Evolutionary conservation across 1,140 invertebrate species (phyloP).

Genomic region (Drosophila auraria): DNA sequence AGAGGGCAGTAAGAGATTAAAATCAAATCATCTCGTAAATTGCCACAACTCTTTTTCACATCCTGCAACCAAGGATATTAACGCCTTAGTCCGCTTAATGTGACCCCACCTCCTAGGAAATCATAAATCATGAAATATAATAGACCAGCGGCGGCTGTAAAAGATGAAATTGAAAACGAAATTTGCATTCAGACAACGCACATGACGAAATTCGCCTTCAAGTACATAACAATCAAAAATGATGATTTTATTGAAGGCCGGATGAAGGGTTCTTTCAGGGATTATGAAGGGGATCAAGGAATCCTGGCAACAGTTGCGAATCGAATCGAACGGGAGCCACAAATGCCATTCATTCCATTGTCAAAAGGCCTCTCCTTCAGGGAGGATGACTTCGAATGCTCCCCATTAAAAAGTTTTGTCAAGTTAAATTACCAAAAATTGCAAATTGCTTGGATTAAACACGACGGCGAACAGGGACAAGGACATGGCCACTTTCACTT

Average conservation of each 20-base stretch:
- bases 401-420: conserved; percentile 81
- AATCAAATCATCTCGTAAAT: conserved; percentile 73
- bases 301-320: conserved; percentile 73
- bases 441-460: conserved; percentile 84
- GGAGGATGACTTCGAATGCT: conserved; percentile 15
- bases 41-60: conserved; percentile 64
- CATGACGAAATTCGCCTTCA: conserved; percentile 60
- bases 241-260: conserved; percentile 60
- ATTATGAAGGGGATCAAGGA: conserved; percentile 44
- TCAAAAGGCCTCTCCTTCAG: conserved; percentile 22
- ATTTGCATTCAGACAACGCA: conserved; percentile 54
- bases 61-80: conserved; percentile 61
- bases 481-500: conserved; percentile 74
- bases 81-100: conserved; percentile 72
- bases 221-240: conserved; percentile 75
- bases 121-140: conserved; percentile 71
- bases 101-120: conserved; percentile 6
- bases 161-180: conserved; percentile 66
- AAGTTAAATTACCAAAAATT: conserved; percentile 84
- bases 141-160: conserved; percentile 43
- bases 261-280: conserved; percentile 47
- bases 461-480: conserved; percentile 65
- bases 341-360: conserved; percentile 64
- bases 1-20: conserved; percentile 58
- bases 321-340: conserved; percentile 67